Base-by-base conservation (phyloP, 2,113 vertebrate genomes). In the Equus quagga region DNA sequence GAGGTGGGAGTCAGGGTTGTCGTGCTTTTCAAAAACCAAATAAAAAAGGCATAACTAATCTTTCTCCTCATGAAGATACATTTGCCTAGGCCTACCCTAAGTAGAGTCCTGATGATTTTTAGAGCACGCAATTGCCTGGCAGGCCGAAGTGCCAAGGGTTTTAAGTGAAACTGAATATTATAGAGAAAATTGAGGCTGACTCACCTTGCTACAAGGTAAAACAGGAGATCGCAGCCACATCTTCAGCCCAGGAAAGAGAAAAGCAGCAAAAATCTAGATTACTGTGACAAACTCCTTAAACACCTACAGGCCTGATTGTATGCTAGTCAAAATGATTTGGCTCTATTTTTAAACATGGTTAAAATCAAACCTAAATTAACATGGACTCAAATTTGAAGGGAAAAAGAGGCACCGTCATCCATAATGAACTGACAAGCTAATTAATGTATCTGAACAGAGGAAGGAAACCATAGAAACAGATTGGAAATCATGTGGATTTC, bases 281-380 rank as follows among this genome's bases (percentile, higher is more conserved):
- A 2, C 51, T 44, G 33, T 87, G 91, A 78, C 79, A 93, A 94
- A 93, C 64, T 15, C 73, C 86, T 97, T 26, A 65, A 88, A 89
- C 28, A 80, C 72, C 79, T 65, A 76, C 76, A 72, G 49, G 60
- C 73, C 78, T 82, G 93, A 94, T 60, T 83, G 73, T 75, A 26
- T 2, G 76, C 67, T 46, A 94, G 91, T 96, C 97, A 91, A 98
- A 97, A 97, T 92, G 89, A 85, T 85, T 93, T 76, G 79, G 93
- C 73, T 97, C 97, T 96, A 98, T 97, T 98, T 98, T 98, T 97
- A 97, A 97, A 97, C 85, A 96, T 67, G 49, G 62, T 73, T 95
- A 93, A 97, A 89, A 96, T 95, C 64, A 93, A 97, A 96, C 94
- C 88, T 96, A 97, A 97, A 97, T 96, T 96, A 97, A 96, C 65